Conservation (phyloP, 2,797 vertebrate species). For the Emys orbicularis region DNA sequence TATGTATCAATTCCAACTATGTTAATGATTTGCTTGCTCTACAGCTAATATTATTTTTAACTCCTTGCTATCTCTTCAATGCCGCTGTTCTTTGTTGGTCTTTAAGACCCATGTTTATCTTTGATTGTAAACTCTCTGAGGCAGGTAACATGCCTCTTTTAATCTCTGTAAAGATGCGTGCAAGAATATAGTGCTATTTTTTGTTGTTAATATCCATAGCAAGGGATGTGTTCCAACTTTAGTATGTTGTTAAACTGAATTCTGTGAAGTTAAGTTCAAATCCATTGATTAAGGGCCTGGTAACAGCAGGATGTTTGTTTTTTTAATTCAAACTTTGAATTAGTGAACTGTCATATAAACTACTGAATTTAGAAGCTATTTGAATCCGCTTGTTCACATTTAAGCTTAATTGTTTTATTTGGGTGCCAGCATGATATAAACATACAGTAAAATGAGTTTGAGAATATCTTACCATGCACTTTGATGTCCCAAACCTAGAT, state of each 20-base stretch:
- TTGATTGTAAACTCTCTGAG: background rate
- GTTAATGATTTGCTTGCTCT: fast-evolving
- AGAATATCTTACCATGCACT: background rate
- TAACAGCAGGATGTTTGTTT: background rate
- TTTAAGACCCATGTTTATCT: background rate
- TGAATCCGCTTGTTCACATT: background rate
- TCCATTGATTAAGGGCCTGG: background rate
- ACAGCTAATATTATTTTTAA: background rate
- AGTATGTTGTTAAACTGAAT: background rate
- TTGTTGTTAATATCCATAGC: background rate
- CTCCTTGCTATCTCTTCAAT: background rate
- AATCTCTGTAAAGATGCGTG: background rate
- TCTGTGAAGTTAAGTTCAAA: background rate
- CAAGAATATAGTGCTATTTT: too few relatives aligned
- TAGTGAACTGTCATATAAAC: background rate
- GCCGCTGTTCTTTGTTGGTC: background rate
- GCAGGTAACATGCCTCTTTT: background rate
- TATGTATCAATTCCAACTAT: background rate
- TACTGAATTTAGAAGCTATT: background rate
- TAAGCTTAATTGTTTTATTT: background rate
- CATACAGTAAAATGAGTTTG: background rate
- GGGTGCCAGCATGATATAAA: background rate
- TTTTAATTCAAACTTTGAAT: background rate
- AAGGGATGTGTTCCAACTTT: background rate
- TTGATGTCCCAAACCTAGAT: background rate